Base-by-base conservation (phyloP, 2,113 vertebrate species). In the Lanius ludovicianus region DNA sequence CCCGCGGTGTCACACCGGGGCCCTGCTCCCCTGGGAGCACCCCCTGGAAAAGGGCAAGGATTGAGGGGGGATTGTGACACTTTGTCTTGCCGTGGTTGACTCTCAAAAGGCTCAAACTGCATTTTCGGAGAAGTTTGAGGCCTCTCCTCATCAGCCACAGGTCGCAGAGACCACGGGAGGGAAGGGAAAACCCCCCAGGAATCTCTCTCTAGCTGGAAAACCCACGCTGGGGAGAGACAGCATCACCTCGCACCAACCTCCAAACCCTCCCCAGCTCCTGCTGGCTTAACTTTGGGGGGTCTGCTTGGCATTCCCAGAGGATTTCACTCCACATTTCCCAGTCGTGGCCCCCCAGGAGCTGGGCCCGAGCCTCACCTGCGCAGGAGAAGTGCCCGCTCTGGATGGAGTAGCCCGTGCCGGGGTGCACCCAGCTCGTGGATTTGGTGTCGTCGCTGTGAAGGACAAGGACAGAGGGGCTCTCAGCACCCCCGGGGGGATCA, bases 361-460 rank as follows among this genome's bases (percentile, higher is more conserved):
- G 0, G 39, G 62, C 13, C 2, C 10, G 2, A 11, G 74, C 49
- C 98, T 97, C 97, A 98, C 98, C 98, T 27, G 96, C 37, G 8
- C 95, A 76, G 70, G 87, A 81, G 80, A 90, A 93, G 84, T 98
- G 96, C 30, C 98, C 98, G 4, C 98, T 98, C 97, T 98, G 98
- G 93, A 98, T 79, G 65, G 98, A 46, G 47, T 89, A 92, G 27
- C 93, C 93, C 0, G 88, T 97, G 25, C 94, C 42, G 2, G 98
- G 98, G 68, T 98, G 97, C 44, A 97, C 59, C 98, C 98, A 98
- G 65, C 97, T 97, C 14, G 98, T 98, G 53, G 97, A 97, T 83
- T 97, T 97, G 39, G 97, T 98, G 86, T 98, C 98, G 23, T 98
- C 98, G 14, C 98, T 98, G 75, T 0, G 14, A 59, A 88, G 94